Percentiles rank a stretch among this genome's conserved stretches.
phyloP scores from a whole-genome alignment of 2,113 vertebrate genomes.

The Poeciliopsis retropinna region DNA sequence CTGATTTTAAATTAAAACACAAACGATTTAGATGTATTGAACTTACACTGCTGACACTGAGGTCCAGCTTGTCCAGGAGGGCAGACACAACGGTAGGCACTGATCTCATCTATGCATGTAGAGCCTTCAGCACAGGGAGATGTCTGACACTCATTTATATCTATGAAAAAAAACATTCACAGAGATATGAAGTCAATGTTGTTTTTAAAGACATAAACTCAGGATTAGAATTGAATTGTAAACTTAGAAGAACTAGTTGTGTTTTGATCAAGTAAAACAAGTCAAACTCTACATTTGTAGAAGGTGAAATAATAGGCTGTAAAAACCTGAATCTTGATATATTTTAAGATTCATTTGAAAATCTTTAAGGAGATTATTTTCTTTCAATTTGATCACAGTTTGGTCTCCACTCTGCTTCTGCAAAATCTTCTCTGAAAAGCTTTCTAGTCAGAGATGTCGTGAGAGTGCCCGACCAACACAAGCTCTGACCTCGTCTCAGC shows the following conservation, averaged over 20 bases:
- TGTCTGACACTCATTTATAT: constrained; percentile 96
- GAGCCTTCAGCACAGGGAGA: constrained; percentile 92
- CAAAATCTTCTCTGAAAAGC: constrained; percentile 7
- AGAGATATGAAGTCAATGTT: background rate
- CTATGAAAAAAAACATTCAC: constrained; percentile 62
- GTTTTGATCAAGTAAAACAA: too few species aligned
- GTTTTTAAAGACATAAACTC: too few species aligned
- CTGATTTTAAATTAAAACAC: too few species aligned
- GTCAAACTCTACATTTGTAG: too few species aligned
- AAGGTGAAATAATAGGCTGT: too few species aligned
- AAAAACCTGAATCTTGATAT: too few species aligned
- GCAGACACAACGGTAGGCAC: constrained; percentile 89
- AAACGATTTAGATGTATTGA: too few species aligned
- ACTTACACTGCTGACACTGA: constrained; percentile 90
- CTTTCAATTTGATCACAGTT: background rate
- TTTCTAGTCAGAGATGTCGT: background rate
- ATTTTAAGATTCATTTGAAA: too few species aligned
- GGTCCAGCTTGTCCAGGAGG: constrained; percentile 86
- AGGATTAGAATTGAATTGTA: too few species aligned
- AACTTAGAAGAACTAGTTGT: too few species aligned
- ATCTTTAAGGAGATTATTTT: too few species aligned
- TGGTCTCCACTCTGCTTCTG: constrained; percentile 20
- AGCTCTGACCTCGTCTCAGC: constrained; percentile 55
- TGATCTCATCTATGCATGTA: constrained; percentile 92
- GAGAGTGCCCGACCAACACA: constrained; percentile 4